Conservation (phyloP, 2,797 vertebrate genomes). For the Gambusia yucatana region DNA sequence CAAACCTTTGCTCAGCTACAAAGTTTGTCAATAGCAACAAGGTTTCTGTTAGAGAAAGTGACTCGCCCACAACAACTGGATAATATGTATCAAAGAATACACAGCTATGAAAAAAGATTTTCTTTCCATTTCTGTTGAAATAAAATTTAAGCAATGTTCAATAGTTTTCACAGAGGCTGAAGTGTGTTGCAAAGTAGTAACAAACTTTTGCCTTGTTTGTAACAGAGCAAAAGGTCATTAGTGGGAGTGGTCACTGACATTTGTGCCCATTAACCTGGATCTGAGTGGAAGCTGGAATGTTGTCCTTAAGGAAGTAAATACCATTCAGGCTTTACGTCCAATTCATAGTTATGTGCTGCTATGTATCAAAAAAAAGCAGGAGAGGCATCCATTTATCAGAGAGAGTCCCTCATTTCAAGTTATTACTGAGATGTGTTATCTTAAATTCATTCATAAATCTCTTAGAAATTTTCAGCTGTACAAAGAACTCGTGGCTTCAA, state of each 20-base stretch:
- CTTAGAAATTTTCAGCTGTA: background rate
- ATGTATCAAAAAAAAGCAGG: background rate
- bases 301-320: background rate
- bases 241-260: background rate
- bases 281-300: background rate
- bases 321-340: background rate
- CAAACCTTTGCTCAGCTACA: background rate
- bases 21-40: background rate
- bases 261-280: background rate
- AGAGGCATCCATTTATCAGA: background rate
- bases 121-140: background rate
- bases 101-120: background rate
- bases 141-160: background rate
- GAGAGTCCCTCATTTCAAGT: background rate
- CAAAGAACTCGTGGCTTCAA: background rate
- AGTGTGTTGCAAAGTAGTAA: background rate
- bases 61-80: background rate
- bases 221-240: background rate
- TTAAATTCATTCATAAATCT: background rate
- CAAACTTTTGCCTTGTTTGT: background rate
- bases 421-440: background rate
- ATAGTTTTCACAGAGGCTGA: background rate
- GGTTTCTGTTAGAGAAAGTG: background rate
- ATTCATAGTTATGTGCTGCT: background rate
- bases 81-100: background rate